These are phyloP conservation scores for Carassius carassius DNA, from an alignment of 2,113 vertebrate genomes.

Conservation along the genomic window DNA sequence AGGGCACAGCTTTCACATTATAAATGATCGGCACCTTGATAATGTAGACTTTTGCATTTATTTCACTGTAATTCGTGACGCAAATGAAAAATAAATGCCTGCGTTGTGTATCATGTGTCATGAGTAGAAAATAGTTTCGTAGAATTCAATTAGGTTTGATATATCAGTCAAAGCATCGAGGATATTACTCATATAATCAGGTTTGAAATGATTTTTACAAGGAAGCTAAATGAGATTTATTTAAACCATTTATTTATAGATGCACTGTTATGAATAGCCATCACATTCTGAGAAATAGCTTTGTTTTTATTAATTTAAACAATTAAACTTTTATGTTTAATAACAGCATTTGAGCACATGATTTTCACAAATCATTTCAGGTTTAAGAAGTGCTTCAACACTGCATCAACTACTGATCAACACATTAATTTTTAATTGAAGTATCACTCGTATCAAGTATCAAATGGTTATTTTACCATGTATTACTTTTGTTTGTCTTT, in stretches of 20 bases:
- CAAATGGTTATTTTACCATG: too few species aligned
- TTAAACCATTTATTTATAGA: background rate
- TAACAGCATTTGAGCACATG: too few species aligned
- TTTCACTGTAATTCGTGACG: background rate
- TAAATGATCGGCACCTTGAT: background rate
- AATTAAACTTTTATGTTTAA: too few species aligned
- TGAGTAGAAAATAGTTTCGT: background rate
- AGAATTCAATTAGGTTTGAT: constrained; percentile 11
- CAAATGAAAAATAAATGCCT: background rate
- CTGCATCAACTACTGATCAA: too few species aligned
- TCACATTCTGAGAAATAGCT: too few species aligned
- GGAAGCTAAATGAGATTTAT: background rate
- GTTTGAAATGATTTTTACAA: constrained; percentile 10
- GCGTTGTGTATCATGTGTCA: background rate
- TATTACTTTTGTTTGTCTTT: too few species aligned
- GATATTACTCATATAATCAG: background rate
- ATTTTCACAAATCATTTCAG: too few species aligned
- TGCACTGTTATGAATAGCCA: background rate
- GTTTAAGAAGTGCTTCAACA: too few species aligned
- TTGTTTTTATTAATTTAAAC: too few species aligned
- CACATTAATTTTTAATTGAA: too few species aligned
- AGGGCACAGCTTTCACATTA: background rate
- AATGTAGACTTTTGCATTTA: background rate
- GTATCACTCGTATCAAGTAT: too few species aligned
- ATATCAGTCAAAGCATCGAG: background rate